Conservation (phyloP, 2,113 vertebrate species). For the Sinocyclocheilus grahami region DNA sequence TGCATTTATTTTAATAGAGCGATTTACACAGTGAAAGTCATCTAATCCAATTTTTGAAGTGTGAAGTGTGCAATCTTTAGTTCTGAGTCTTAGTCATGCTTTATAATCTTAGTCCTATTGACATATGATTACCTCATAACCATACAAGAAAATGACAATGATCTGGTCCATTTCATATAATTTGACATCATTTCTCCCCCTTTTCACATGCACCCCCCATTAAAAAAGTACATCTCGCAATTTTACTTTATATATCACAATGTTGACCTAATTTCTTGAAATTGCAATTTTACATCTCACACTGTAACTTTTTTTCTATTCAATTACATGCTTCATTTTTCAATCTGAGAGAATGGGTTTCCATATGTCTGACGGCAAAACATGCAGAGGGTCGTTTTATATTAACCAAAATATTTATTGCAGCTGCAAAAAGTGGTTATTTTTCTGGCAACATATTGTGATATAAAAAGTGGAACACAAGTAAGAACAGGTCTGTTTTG, state of each 20-base stretch:
- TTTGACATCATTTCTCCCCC: background rate
- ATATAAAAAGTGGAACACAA: conserved; percentile 42
- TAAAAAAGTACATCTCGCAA: background rate
- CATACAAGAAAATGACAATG: background rate
- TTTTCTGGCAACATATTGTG: conserved; percentile 54
- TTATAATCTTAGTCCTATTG: background rate
- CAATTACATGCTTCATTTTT: background rate
- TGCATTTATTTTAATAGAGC: background rate
- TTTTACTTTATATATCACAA: background rate
- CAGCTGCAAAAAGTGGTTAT: conserved; percentile 55
- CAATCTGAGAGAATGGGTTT: background rate
- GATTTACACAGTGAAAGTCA: background rate
- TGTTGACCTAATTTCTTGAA: background rate
- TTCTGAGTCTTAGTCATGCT: background rate
- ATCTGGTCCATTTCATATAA: background rate
- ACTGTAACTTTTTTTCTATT: background rate
- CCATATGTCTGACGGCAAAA: background rate
- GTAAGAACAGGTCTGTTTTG: conserved; percentile 56
- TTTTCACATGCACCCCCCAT: background rate
- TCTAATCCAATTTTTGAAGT: background rate
- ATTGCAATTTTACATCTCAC: background rate
- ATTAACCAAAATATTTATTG: conserved; percentile 48
- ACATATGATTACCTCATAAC: background rate
- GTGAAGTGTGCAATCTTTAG: background rate
- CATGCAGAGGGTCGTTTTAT: conserved; percentile 30